Evolutionary conservation across 2,113 vertebrate genomes (phyloP), one percentile per base, ranked within the genome.

Genomic region (Plecotus auritus): DNA sequence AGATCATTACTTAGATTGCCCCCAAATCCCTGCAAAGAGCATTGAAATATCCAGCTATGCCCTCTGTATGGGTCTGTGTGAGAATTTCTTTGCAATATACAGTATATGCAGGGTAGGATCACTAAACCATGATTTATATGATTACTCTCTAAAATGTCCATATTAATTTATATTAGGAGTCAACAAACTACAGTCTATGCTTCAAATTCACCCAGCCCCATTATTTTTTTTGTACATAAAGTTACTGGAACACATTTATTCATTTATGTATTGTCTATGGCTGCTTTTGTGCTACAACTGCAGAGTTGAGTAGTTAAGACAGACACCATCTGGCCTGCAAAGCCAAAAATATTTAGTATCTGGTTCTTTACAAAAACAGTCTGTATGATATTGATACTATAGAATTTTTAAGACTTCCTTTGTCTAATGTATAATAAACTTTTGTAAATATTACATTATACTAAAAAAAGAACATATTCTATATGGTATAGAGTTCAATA

Each of bases 341-440:
- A 70, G 77, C 47, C 64, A 90, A 95, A 95, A 66, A 88, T 84
- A 88, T 84, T 84, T 77, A 77, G n/a, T 84, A 77, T 81, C 82
- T 93, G 49, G 17, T 91, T n/a, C 84, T 91, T 88, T 67, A 84
- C 66, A 78, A 54, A 91, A 94, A 91, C 47, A 47, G 35, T 30
- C 45, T 81, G 32, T 90, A 49, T 76, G 76, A 66, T 81, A 90
- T 70, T 88, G 61, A 88, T 35, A 91, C 37, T 78, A 49, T 30
- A 20, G 51, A 80, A 84, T 73, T 64, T 86, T 67, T 70, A 82
- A 72, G 54, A n/a, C 40, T 84, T 96, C 6, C 70, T 91, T 96
- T 88, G 20, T 72, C 51, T 84, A 72, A 26, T 56, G 37, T 54
- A 72, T 40, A 14, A 45, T 83, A 91, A 83, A 70, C 59, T 88